Evolutionary conservation across 2,797 vertebrate species (phyloP).

Genomic region (Notolabrus celidotus): DNA sequence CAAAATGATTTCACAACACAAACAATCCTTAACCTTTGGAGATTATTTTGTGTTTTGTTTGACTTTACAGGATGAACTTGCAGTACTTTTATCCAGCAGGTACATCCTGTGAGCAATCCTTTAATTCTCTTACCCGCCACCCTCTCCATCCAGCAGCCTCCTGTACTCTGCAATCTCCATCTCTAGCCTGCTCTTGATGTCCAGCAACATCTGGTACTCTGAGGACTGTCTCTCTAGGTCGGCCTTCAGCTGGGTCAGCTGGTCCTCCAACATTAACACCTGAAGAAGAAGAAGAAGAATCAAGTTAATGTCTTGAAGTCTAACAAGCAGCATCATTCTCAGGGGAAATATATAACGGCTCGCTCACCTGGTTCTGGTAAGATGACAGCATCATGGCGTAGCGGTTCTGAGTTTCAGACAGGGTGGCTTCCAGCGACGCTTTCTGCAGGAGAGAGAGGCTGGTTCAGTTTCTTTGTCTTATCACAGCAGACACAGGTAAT

Average conservation of each 20-base stretch:
- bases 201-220: slow-evolving; percentile 89
- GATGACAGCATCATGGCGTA: slow-evolving; percentile 49
- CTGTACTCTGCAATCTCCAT: slow-evolving; percentile 93
- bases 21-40: no score
- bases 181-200: slow-evolving; percentile 91
- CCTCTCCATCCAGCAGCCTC: slow-evolving; percentile 89
- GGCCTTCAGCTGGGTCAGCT: slow-evolving; percentile 80
- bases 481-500: not conserved
- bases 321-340: not conserved
- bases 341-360: slow-evolving; percentile 30
- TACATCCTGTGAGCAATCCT: slow-evolving; percentile 18
- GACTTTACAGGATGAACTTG: not conserved
- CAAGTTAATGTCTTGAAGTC: not conserved
- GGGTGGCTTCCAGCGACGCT: slow-evolving; percentile 65
- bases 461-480: not conserved
- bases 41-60: no score
- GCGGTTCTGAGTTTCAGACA: slow-evolving; percentile 70
- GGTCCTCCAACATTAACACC: slow-evolving; percentile 84
- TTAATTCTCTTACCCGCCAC: slow-evolving; percentile 1
- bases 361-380: slow-evolving; percentile 83
- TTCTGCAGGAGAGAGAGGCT: slow-evolving; percentile 63
- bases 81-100: slow-evolving; percentile 43
- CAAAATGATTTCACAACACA: no score
- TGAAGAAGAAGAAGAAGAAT: slow-evolving; percentile 34
- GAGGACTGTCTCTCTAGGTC: slow-evolving; percentile 88